phyloP scores from a whole-genome alignment of 2,888 invertebrate genomes.

The Drosophila kokeensis region DNA sequence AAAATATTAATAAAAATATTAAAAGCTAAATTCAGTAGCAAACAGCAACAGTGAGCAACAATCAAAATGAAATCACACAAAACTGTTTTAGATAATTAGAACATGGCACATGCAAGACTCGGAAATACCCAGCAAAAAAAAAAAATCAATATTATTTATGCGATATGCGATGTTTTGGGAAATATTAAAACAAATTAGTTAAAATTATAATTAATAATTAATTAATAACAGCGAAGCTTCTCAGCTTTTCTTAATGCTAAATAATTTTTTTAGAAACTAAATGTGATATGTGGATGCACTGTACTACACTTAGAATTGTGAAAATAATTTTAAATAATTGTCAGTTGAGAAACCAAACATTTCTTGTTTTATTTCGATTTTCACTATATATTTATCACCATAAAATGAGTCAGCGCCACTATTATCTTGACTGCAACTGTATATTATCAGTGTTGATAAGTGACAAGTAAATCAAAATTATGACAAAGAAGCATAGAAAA shows the following conservation, averaged over 20 bases:
- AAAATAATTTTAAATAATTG: neutral
- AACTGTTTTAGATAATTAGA: neutral
- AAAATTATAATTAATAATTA: neutral
- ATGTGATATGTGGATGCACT: neutral
- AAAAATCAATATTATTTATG: neutral
- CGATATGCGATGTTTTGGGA: neutral
- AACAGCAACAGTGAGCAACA: conserved; percentile 30
- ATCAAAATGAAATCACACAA: conserved; percentile 29
- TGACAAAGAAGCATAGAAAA: neutral
- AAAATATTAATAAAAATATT: conserved; percentile 37
- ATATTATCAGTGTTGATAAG: conserved; percentile 8
- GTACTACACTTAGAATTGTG: neutral
- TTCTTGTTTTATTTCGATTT: no score
- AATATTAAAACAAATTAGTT: neutral
- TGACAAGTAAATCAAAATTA: conserved; percentile 6
- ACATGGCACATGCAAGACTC: neutral
- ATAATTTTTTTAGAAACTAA: neutral
- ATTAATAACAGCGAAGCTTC: no score
- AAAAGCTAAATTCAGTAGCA: conserved; percentile 24
- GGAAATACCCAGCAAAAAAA: conserved; percentile 16
- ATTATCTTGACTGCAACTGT: neutral
- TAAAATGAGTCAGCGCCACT: neutral
- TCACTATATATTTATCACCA: neutral
- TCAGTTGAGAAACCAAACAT: no score
- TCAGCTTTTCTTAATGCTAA: neutral